Conservation (phyloP, 2,888 invertebrate species). For the Caenorhabditis panamensis region DNA sequence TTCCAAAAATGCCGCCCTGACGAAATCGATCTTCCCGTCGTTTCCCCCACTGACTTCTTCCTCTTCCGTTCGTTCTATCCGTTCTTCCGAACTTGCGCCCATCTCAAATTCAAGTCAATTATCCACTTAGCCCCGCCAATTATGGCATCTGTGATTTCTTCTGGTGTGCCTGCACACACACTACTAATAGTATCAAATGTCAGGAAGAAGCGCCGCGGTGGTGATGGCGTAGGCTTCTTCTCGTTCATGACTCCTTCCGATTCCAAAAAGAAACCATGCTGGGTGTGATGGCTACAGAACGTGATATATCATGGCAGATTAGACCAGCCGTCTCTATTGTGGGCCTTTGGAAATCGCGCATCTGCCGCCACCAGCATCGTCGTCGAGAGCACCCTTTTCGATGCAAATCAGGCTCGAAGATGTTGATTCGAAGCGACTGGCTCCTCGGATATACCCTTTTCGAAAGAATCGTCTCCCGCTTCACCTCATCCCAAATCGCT, state of each 20-base stretch:
- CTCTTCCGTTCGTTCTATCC: constrained; percentile 13
- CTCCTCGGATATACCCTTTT: neutral
- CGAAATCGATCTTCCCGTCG: constrained; percentile 43
- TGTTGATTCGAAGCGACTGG: constrained; percentile 43
- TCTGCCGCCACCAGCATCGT: no score
- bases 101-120: constrained; percentile 60
- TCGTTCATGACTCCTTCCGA: constrained; percentile 3
- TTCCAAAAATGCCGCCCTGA: constrained; percentile 13
- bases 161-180: neutral
- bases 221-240: neutral
- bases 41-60: neutral
- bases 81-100: constrained; percentile 41
- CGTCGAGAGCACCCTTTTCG: constrained; percentile 31
- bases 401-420: constrained; percentile 57
- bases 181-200: constrained; percentile 53
- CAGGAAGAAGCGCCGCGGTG: neutral
- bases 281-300: constrained; percentile 24
- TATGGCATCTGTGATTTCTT: constrained; percentile 61
- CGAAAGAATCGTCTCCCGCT: no score
- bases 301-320: constrained; percentile 59
- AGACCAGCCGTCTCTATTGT: constrained; percentile 25
- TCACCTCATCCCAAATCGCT: neutral
- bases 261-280: constrained; percentile 33
- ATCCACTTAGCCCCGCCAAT: constrained; percentile 59
- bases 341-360: constrained; percentile 44